Percentiles rank a stretch among this genome's conserved stretches.
phyloP scores from a whole-genome alignment of 2,888 invertebrate species.

The Macrophya alboannulata region DNA sequence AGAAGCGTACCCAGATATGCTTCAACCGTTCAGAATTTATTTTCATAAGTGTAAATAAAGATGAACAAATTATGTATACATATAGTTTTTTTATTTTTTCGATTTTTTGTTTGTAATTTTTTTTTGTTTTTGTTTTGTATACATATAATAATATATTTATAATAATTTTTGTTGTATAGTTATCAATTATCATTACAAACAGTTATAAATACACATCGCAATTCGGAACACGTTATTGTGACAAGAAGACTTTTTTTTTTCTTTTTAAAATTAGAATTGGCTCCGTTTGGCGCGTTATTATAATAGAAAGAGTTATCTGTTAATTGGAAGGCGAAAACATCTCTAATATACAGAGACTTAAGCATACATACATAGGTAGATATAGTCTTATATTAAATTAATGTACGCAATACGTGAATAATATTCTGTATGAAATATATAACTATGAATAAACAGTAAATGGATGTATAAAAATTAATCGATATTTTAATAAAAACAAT shows the following conservation, averaged over 20 bases:
- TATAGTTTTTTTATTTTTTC: too few relatives aligned
- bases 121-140: not conserved
- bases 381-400: not conserved
- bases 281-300: not conserved
- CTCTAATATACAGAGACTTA: not conserved
- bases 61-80: not conserved
- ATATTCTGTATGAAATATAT: not conserved
- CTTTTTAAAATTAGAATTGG: too few relatives aligned
- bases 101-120: too few relatives aligned
- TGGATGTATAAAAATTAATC: not conserved
- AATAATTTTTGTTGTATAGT: not conserved
- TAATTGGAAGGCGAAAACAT: not conserved
- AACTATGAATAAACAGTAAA: not conserved
- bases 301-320: not conserved
- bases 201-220: not conserved
- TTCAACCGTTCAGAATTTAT: not conserved
- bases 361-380: not conserved
- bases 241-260: not conserved
- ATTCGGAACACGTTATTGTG: constrained; percentile 5
- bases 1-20: not conserved
- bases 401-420: not conserved
- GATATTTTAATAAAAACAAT: not conserved
- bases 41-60: not conserved
- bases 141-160: not conserved
- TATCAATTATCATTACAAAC: not conserved